Conservation (phyloP, 64 coral and sea anemone genomes). For the Exaiptasia diaphana region DNA sequence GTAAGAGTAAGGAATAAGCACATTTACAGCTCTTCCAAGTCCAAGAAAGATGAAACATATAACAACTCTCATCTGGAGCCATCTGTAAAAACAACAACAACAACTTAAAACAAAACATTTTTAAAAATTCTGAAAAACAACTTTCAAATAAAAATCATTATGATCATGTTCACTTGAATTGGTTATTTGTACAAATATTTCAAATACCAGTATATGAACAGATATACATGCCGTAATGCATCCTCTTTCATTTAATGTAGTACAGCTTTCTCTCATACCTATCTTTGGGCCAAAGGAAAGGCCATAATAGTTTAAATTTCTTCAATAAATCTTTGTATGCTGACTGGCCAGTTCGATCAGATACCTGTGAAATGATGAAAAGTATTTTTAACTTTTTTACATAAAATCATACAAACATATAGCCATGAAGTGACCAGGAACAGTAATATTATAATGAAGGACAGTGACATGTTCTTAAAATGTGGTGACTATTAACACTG, state of each 20-base stretch:
- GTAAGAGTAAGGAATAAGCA: conserved; percentile 82
- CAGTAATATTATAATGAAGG: no score
- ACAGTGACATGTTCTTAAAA: no score
- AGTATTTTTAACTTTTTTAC: no score
- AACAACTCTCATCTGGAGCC: conserved; percentile 74
- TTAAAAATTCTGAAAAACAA: background rate
- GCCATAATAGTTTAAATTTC: conserved; percentile 82
- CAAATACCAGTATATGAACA: no score
- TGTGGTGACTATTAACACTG: no score
- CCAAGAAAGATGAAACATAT: conserved; percentile 74
- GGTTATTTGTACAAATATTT: no score
- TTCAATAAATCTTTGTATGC: conserved; percentile 91
- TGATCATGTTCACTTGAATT: background rate
- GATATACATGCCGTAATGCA: no score
- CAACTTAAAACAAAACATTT: background rate
- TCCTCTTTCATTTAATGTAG: no score
- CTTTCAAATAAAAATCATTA: background rate
- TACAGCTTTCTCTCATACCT: no score
- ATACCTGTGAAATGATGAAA: conserved; percentile 35
- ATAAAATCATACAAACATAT: no score
- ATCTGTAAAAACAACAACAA: conserved; percentile 17
- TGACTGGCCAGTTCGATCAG: conserved; percentile 61
- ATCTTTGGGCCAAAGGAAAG: conserved; percentile 88
- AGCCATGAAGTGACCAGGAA: no score
- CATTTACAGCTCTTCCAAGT: conserved; percentile 78